Evolutionary conservation across 2,888 invertebrate genomes (phyloP).

Genomic region (Luffia ferchaultella): DNA sequence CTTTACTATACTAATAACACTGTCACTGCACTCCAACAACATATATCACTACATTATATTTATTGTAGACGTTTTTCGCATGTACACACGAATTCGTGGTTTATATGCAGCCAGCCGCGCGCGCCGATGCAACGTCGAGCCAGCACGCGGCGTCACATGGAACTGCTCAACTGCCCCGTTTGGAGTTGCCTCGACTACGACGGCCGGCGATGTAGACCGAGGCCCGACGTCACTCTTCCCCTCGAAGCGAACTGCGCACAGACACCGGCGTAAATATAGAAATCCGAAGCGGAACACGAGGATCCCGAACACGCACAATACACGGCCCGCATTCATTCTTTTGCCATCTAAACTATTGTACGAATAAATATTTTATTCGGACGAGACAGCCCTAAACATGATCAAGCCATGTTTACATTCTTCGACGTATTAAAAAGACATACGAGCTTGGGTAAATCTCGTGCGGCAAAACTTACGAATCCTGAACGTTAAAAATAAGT

Average conservation of each 20-base stretch:
- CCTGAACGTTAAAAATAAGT: too few species aligned
- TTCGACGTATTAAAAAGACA: too few species aligned
- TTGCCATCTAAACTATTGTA: too few species aligned
- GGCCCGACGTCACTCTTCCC: not conserved
- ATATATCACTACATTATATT: slow-evolving; percentile 17
- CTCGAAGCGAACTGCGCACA: slow-evolving; percentile 31
- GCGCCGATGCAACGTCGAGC: not conserved
- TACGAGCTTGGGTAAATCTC: too few species aligned
- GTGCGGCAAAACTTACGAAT: too few species aligned
- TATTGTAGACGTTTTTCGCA: not conserved
- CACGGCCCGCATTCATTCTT: not conserved
- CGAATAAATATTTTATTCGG: too few species aligned
- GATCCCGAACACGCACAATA: not conserved
- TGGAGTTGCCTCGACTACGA: not conserved
- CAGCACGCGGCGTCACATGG: not conserved
- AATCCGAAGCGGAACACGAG: slow-evolving; percentile 46
- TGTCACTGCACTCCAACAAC: slow-evolving; percentile 28
- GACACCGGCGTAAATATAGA: slow-evolving; percentile 59
- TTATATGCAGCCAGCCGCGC: too few species aligned
- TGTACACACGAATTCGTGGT: not conserved
- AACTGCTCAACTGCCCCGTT: not conserved
- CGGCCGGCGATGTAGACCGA: not conserved
- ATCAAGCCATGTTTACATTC: too few species aligned
- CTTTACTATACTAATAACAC: slow-evolving; percentile 26
- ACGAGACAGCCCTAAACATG: too few species aligned